Conservation (phyloP, 2,113 vertebrate species). For the Hypomesus transpacificus region DNA sequence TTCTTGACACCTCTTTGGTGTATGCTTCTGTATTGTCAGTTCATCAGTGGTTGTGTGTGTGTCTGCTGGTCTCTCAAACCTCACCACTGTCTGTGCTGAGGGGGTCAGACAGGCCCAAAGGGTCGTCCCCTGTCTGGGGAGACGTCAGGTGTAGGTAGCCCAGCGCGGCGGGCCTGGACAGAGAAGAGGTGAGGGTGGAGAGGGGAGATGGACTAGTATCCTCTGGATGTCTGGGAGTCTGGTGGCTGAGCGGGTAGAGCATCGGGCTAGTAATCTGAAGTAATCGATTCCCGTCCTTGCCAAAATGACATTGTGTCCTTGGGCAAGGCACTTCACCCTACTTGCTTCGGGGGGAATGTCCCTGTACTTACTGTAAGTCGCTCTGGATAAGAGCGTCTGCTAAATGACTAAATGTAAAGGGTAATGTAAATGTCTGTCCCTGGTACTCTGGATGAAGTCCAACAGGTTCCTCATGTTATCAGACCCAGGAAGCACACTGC, state of each 20-base stretch:
- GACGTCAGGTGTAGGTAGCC: slow-evolving; percentile 54
- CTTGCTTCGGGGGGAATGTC: too few species aligned
- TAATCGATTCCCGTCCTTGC: too few species aligned
- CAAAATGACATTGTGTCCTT: too few species aligned
- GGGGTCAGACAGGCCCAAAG: background rate
- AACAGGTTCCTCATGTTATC: slow-evolving; percentile 10
- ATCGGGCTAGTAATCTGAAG: too few species aligned
- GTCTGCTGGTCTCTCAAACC: background rate
- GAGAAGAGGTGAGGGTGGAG: background rate
- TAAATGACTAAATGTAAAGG: too few species aligned
- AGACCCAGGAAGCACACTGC: slow-evolving; percentile 17
- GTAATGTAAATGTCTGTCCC: too few species aligned
- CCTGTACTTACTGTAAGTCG: too few species aligned
- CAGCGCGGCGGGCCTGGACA: slow-evolving; percentile 37
- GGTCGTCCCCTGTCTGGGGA: background rate
- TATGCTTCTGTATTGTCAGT: background rate
- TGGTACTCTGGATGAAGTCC: background rate
- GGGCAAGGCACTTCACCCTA: too few species aligned
- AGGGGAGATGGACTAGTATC: background rate
- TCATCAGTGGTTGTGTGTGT: background rate
- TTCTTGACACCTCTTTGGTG: too few species aligned
- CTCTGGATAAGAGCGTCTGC: too few species aligned
- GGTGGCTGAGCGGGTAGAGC: too few species aligned
- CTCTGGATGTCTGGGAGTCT: slow-evolving; percentile 22
- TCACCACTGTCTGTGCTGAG: slow-evolving; percentile 15